These are phyloP conservation scores for Takifugu rubripes DNA, from an alignment of 2,797 vertebrate species.

Conservation along the genomic window DNA sequence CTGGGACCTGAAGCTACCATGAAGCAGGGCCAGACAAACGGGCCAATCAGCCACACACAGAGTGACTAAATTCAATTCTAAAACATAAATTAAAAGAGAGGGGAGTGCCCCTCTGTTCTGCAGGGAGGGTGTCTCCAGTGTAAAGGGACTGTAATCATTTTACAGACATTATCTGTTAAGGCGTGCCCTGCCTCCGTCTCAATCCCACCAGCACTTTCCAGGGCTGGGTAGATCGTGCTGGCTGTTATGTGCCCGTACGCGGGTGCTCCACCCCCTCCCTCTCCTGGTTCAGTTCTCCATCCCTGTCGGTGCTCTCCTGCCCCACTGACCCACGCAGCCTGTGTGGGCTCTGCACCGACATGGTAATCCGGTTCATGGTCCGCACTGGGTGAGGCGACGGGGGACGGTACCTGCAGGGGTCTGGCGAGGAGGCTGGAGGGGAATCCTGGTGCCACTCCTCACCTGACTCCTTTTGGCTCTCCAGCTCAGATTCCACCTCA, in stretches of 20 bases:
- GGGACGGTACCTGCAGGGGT: conserved; percentile 51
- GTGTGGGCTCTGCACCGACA: conserved; percentile 59
- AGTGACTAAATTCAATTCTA: conserved; percentile 43
- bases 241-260: conserved; percentile 74
- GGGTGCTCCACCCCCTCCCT: conserved; percentile 63
- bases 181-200: conserved; percentile 43
- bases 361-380: conserved; percentile 49
- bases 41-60: conserved; percentile 47
- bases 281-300: conserved; percentile 67
- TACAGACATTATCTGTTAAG: conserved; percentile 62
- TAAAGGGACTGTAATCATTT: conserved; percentile 74
- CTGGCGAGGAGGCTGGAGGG: conserved; percentile 55
- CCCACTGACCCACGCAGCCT: conserved; percentile 48
- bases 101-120: conserved; percentile 44
- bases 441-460: conserved; percentile 51
- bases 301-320: conserved; percentile 21
- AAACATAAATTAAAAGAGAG: conserved; percentile 41
- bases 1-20: conserved; percentile 51
- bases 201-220: conserved; percentile 20
- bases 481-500: conserved; percentile 69
- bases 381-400: conserved; percentile 53
- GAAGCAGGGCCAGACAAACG: conserved; percentile 50
- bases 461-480: conserved; percentile 74
- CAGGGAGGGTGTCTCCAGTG: conserved; percentile 69
- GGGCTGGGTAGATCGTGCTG: conserved; percentile 55